Percentiles rank a stretch among this genome's conserved stretches.
Conservation (phyloP, 2,888 invertebrate species). For the Cheilosia vulpina region DNA sequence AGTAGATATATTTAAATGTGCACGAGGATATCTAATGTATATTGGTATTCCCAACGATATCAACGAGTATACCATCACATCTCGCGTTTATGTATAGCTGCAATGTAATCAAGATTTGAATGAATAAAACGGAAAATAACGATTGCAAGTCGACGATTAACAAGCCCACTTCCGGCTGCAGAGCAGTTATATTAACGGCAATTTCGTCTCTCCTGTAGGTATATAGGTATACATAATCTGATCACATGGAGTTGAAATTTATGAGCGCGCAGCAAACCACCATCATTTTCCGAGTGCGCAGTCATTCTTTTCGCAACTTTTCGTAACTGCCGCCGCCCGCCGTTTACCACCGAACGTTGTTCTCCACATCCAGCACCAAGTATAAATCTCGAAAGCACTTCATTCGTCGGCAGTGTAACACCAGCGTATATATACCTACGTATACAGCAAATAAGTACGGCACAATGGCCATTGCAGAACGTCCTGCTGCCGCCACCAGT, state of each 20-base stretch:
- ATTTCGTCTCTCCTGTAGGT: background rate
- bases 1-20: too few relatives aligned
- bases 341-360: background rate
- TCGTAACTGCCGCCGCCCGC: slow-evolving; percentile 8
- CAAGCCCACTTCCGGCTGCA: slow-evolving; percentile 1
- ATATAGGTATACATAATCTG: slow-evolving; percentile 9
- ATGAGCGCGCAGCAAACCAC: slow-evolving; percentile 31
- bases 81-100: background rate
- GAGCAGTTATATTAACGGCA: slow-evolving; percentile 3
- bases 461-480: slow-evolving; percentile 50
- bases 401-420: slow-evolving; percentile 48
- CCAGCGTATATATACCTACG: slow-evolving; percentile 29
- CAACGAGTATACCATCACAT: too few relatives aligned
- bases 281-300: slow-evolving; percentile 32
- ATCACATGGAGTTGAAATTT: slow-evolving; percentile 41
- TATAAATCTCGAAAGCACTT: slow-evolving; percentile 62
- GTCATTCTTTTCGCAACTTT: slow-evolving; percentile 41
- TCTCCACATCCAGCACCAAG: slow-evolving; percentile 1
- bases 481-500: slow-evolving; percentile 18
- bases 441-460: slow-evolving; percentile 31
- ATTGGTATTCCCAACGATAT: too few relatives aligned
- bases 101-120: background rate
- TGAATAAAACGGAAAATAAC: background rate
- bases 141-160: slow-evolving; percentile 18
- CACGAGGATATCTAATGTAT: too few relatives aligned